These are phyloP conservation scores for Odontophorus gujanensis DNA, from an alignment of 2,113 vertebrate species.

Conservation along the genomic window DNA sequence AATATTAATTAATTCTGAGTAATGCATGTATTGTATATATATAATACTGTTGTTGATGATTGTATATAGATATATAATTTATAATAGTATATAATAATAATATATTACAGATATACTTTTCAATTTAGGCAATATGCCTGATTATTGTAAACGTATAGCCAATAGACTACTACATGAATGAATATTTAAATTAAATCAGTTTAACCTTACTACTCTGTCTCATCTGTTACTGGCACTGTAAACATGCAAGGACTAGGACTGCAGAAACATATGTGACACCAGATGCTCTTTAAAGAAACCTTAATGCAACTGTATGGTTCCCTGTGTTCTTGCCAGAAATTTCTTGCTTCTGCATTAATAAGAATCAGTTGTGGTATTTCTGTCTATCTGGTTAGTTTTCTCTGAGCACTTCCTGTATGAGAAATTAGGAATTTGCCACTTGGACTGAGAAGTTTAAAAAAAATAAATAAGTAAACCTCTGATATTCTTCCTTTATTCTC, in stretches of 20 bases:
- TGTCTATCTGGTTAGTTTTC: background rate
- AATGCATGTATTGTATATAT: background rate
- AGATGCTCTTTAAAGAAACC: constrained; percentile 4
- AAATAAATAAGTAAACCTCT: background rate
- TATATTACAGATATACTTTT: background rate
- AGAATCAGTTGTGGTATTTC: background rate
- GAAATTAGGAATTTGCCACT: background rate
- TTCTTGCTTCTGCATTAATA: background rate
- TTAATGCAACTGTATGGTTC: background rate
- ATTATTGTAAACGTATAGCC: background rate
- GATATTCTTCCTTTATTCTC: background rate
- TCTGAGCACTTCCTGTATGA: background rate
- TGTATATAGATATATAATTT: background rate
- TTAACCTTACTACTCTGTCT: background rate
- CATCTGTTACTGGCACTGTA: background rate
- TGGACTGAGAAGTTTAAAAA: background rate
- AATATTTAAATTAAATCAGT: background rate
- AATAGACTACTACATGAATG: background rate
- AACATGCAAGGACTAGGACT: background rate
- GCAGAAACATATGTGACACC: background rate
- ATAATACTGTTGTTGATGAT: no score
- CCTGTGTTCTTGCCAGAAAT: background rate
- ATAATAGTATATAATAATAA: background rate
- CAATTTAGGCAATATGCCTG: background rate
- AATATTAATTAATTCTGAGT: background rate